These are phyloP conservation scores for Arnoldichthys spilopterus DNA, from an alignment of 2,797 vertebrate genomes.

Conservation along the genomic window DNA sequence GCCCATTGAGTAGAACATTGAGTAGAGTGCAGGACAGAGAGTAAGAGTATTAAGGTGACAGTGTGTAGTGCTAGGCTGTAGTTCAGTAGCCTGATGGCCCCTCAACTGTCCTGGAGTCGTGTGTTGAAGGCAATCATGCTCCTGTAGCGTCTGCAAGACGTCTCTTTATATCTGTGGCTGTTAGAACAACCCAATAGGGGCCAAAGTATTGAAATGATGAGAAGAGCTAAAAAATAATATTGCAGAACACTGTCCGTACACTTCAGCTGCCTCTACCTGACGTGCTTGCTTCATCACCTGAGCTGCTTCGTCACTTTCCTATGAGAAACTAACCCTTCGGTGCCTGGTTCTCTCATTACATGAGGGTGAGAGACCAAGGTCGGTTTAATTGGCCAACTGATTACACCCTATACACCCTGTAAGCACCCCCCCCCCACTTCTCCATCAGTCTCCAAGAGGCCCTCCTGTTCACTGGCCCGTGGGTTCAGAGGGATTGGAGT, in stretches of 20 bases:
- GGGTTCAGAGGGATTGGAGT: constrained; percentile 54
- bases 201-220: background rate
- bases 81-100: too few species aligned
- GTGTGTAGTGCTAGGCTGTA: too few species aligned
- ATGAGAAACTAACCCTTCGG: constrained; percentile 54
- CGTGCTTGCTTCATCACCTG: background rate
- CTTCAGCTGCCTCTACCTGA: background rate
- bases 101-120: too few species aligned
- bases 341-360: constrained; percentile 77
- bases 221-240: background rate
- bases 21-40: too few species aligned
- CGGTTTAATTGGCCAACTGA: constrained; percentile 72
- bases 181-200: too few species aligned
- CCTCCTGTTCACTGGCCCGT: constrained; percentile 60
- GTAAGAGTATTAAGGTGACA: too few species aligned
- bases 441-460: constrained; percentile 62
- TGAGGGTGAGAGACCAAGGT: constrained; percentile 73
- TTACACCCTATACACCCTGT: constrained; percentile 61
- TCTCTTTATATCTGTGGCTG: too few species aligned
- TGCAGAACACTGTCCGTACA: background rate
- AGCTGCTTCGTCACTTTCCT: constrained; percentile 36
- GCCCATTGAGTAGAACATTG: too few species aligned
- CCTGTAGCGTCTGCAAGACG: too few species aligned
- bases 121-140: too few species aligned
- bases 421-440: constrained; percentile 60